Percentiles rank a stretch among this genome's conserved stretches.
Evolutionary conservation across 2,797 vertebrate species (phyloP).

Genomic region (Etheostoma nigrum): DNA sequence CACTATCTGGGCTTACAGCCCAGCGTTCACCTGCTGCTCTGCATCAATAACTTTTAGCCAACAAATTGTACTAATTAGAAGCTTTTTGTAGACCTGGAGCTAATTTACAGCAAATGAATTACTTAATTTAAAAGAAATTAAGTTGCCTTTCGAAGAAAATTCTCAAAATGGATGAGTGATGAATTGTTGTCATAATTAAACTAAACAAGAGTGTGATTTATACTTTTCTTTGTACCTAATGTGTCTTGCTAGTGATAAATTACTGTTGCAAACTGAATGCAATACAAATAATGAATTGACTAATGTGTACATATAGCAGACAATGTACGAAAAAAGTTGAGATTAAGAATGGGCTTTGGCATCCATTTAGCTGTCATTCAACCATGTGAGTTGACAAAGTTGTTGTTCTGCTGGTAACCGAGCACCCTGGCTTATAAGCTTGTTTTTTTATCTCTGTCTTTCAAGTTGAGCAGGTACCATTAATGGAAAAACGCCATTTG

Average conservation of each 20-base stretch:
- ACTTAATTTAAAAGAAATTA: not conserved
- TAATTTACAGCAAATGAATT: conserved; percentile 6
- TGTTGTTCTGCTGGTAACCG: not conserved
- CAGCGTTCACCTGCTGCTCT: conserved; percentile 17
- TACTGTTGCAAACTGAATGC: not conserved
- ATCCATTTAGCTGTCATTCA: not conserved
- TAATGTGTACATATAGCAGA: not conserved
- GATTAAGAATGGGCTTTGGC: not conserved
- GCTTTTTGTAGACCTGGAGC: conserved; percentile 12
- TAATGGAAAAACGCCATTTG: not conserved
- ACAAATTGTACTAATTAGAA: conserved; percentile 16
- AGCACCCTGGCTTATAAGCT: not conserved
- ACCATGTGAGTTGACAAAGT: conserved; percentile 18
- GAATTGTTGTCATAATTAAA: not conserved
- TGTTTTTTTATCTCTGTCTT: conserved; percentile 20
- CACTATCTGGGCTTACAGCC: not conserved
- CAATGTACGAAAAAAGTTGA: not conserved
- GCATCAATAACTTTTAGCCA: conserved; percentile 25
- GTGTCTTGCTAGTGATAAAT: not conserved
- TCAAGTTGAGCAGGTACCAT: no score
- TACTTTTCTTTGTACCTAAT: not conserved
- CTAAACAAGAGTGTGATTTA: not conserved
- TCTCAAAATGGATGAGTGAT: no score
- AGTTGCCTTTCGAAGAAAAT: not conserved
- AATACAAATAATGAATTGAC: not conserved